phyloP scores from a whole-genome alignment of 1,140 invertebrate genomes.

The Helicorthomorpha holstii region DNA sequence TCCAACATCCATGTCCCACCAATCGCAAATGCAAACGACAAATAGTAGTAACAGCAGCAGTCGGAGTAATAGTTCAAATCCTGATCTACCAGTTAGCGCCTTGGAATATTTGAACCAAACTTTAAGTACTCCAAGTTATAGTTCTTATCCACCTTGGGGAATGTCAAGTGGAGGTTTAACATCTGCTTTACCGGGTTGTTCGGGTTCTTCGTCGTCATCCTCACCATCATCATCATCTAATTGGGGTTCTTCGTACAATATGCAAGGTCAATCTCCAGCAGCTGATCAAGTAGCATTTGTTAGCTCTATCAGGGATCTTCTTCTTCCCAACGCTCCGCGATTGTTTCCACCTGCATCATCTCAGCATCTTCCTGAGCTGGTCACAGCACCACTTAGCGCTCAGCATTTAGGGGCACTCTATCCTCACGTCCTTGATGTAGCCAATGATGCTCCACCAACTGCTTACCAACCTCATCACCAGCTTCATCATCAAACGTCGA shows the following conservation, averaged over 20 bases:
- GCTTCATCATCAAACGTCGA: too few species aligned
- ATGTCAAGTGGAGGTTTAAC: too few species aligned
- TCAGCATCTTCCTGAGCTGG: background rate
- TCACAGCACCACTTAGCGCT: conserved; percentile 4
- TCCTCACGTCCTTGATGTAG: background rate
- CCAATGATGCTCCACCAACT: background rate
- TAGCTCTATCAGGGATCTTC: background rate
- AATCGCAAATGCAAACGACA: background rate
- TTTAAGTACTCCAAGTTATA: background rate
- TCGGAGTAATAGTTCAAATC: background rate
- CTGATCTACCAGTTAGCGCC: conserved; percentile 5
- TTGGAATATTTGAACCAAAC: conserved; percentile 9
- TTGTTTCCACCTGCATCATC: background rate
- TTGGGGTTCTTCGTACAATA: too few species aligned
- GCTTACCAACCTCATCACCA: too few species aligned
- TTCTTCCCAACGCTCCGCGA: background rate
- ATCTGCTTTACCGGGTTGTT: too few species aligned
- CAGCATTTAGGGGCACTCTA: conserved; percentile 5
- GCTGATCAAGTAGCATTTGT: background rate
- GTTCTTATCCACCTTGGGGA: background rate
- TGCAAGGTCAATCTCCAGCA: background rate
- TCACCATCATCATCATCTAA: background rate
- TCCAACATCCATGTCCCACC: background rate
- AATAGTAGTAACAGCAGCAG: background rate
- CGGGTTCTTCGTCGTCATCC: background rate